phyloP scores from a whole-genome alignment of 35 echinoderm and acorn worm genomes.

The Anneissia japonica region DNA sequence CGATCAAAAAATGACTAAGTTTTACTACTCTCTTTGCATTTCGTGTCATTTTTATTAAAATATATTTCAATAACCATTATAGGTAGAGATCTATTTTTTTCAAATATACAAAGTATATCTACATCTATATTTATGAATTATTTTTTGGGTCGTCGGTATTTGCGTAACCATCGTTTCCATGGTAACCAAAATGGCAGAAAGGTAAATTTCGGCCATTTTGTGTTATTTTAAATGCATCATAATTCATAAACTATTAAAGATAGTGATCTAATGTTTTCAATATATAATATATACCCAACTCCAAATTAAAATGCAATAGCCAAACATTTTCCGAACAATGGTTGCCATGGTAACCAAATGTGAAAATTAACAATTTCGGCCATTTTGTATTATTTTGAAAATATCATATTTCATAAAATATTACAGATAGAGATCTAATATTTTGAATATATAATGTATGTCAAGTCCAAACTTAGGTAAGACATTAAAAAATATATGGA shows the following conservation, averaged over 20 bases:
- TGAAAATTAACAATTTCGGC: neutral
- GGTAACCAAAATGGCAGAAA: neutral
- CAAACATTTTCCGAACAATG: neutral
- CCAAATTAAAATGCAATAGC: neutral
- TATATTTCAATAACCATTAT: neutral
- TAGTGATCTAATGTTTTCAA: neutral
- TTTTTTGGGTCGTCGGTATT: neutral
- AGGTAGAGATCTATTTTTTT: neutral
- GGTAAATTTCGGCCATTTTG: neutral
- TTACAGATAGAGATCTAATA: neutral
- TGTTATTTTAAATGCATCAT: neutral
- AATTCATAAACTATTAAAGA: neutral
- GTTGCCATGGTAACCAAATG: neutral
- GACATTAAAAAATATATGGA: neutral
- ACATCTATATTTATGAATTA: neutral
- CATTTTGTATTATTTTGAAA: neutral
- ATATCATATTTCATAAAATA: neutral
- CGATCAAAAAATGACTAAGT: too few relatives aligned
- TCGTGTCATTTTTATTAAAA: neutral
- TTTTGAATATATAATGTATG: neutral
- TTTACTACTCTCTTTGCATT: neutral
- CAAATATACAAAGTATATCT: neutral
- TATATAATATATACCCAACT: neutral
- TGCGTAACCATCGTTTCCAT: neutral
- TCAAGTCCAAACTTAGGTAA: neutral